Evolutionary conservation across 2,888 invertebrate species (phyloP), one percentile per base, ranked within the genome.

Genomic region (Orthosia cruda): DNA sequence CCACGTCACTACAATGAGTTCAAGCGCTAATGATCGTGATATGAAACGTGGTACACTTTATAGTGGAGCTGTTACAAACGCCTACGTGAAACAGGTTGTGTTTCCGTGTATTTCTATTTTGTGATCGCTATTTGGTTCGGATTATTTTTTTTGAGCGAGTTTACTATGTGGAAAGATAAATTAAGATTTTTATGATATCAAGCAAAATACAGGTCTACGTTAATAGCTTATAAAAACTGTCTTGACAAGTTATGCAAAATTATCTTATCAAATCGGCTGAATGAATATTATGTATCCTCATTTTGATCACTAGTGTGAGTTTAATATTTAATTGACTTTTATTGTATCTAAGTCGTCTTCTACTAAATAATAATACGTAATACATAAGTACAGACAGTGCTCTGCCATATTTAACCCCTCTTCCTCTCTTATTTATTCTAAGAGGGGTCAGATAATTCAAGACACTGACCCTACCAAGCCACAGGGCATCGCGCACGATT

Each of bases 1-100:
- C 86, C 81, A 91, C 88, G 89, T 91, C 88, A 90, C 81, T 74
- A 80, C 74, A 87, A 82, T 80, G 69, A 68, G 77, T 75, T 80
- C 76, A 83, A 87, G 85, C 78, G 81, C 68, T 80, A 87, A 83
- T 80, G 84, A 78, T 81, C 80, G 74, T 83, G 80, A 89, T 87
- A 81, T 72, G 74, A 69, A 62, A 71, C 40, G 40, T 79, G 71
- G 40, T 58, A 71, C 71, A 69, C 26, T 64, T 69, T 66, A 40
- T 64, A 72, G 13, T 72, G 64, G 49, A 26, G 45, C 49, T 23
- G 26, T 45, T 54, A 59, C 54, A 23, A 32, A 71, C 57, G 23
- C 61, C 74, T 49, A 52, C 40, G 57, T 4, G 40, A 13, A 23
- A 40, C 66, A 63, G 54, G 50, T 63, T 63, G 13, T 74, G 12